These are phyloP conservation scores for Orthosia gracilis DNA, from an alignment of 2,888 invertebrate genomes.

Conservation along the genomic window DNA sequence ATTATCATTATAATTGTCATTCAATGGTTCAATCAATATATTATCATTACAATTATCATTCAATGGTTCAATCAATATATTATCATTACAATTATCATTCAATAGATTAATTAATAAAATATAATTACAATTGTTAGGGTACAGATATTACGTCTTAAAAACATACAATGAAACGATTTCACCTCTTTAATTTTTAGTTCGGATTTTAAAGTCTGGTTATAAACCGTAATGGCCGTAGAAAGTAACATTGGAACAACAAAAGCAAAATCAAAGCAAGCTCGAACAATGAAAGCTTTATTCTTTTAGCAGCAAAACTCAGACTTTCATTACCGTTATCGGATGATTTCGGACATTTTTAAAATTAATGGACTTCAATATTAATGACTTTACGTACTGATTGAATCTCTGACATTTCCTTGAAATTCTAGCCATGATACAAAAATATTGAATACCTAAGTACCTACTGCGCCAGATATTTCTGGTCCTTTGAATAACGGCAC, in stretches of 20 bases:
- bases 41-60: too few relatives aligned
- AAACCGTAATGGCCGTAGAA: neutral
- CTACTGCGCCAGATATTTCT: conserved; percentile 10
- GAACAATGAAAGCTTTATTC: conserved; percentile 5
- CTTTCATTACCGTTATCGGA: conserved; percentile 12
- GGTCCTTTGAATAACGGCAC: conserved; percentile 26
- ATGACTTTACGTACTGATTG: conserved; percentile 2
- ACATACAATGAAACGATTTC: too few relatives aligned
- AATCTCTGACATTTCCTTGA: conserved; percentile 7
- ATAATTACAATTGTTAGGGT: too few relatives aligned
- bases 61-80: too few relatives aligned
- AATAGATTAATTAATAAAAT: too few relatives aligned
- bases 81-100: too few relatives aligned
- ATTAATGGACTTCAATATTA: conserved; percentile 1
- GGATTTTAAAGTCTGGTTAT: neutral
- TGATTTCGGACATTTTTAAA: conserved; percentile 1
- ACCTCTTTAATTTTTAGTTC: too few relatives aligned
- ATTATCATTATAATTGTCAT: too few relatives aligned
- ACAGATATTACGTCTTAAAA: too few relatives aligned
- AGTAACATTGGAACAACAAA: too few relatives aligned
- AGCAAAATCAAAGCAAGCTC: too few relatives aligned
- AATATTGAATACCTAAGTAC: neutral
- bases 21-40: too few relatives aligned
- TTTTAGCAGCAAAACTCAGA: neutral
- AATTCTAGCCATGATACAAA: neutral